Evolutionary conservation across 2,888 invertebrate genomes (phyloP).

Genomic region (Myopa testacea): DNA sequence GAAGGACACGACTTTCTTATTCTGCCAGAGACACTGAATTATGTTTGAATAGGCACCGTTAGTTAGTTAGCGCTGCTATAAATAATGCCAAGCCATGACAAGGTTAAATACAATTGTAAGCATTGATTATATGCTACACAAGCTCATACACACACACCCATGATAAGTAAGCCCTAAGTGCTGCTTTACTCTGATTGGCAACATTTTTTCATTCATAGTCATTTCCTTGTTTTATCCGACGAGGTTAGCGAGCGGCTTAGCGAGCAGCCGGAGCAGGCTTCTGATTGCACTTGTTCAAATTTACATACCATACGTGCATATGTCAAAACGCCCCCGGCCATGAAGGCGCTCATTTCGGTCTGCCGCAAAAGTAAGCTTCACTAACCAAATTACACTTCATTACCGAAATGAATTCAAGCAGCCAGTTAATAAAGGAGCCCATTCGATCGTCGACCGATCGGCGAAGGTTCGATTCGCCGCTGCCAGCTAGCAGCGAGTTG

Average conservation of each 20-base stretch:
- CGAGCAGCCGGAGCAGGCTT: background rate
- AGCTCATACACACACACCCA: no score
- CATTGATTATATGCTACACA: no score
- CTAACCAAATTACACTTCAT: constrained; percentile 37
- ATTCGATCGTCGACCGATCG: background rate
- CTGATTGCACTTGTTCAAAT: constrained; percentile 12
- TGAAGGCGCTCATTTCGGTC: background rate
- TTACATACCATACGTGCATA: background rate
- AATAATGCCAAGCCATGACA: constrained; percentile 7
- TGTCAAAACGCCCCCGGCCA: constrained; percentile 24
- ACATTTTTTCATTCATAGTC: background rate
- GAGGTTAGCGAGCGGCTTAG: background rate
- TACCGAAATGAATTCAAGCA: constrained; percentile 27
- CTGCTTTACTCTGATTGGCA: background rate
- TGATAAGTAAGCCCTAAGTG: no score
- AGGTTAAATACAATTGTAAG: no score
- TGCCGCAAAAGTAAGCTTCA: background rate
- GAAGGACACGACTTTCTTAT: constrained; percentile 17
- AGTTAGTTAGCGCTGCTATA: constrained; percentile 15
- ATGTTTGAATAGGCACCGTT: constrained; percentile 16
- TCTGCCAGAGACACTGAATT: constrained; percentile 11
- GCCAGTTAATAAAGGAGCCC: background rate
- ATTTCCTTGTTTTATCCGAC: constrained; percentile 8
- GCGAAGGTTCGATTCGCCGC: background rate
- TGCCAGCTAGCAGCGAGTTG: background rate